Evolutionary conservation across 1,140 invertebrate genomes (phyloP).

Genomic region (Luehdorfia chinensis): DNA sequence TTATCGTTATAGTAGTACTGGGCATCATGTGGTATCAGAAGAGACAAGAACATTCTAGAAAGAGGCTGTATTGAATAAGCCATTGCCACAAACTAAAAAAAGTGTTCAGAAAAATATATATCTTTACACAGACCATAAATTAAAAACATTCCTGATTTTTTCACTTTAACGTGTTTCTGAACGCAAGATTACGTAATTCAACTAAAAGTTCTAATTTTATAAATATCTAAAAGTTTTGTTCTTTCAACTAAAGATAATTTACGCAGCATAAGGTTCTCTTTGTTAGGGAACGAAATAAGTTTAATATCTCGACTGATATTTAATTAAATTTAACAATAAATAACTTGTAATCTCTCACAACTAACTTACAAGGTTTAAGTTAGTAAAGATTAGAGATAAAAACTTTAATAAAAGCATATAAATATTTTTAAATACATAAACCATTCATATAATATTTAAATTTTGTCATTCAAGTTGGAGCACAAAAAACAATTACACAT

Average conservation of each 20-base stretch:
- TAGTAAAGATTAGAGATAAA: too few species aligned
- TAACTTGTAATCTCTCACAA: neutral
- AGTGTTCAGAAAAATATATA: neutral
- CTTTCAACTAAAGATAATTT: too few species aligned
- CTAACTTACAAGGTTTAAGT: too few species aligned
- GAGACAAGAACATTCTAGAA: slow-evolving; percentile 91
- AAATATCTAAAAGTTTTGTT: too few species aligned
- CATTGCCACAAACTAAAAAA: too few species aligned
- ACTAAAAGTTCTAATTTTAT: too few species aligned
- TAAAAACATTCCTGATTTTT: slow-evolving; percentile 1
- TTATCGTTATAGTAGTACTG: slow-evolving; percentile 89
- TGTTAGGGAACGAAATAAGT: neutral
- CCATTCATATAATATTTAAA: too few species aligned
- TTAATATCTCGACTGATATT: slow-evolving; percentile 14
- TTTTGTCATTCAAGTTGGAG: too few species aligned
- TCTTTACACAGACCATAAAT: neutral
- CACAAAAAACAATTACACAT: too few species aligned
- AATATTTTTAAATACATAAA: too few species aligned
- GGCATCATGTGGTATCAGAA: slow-evolving; percentile 96
- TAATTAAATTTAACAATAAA: slow-evolving; percentile 6
- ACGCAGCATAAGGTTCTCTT: too few species aligned
- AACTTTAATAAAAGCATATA: too few species aligned
- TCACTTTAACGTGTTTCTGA: neutral
- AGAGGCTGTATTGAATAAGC: slow-evolving; percentile 93
- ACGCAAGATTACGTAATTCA: neutral